phyloP scores from a whole-genome alignment of 1,140 invertebrate genomes.

The Sesamia nonagrioides region DNA sequence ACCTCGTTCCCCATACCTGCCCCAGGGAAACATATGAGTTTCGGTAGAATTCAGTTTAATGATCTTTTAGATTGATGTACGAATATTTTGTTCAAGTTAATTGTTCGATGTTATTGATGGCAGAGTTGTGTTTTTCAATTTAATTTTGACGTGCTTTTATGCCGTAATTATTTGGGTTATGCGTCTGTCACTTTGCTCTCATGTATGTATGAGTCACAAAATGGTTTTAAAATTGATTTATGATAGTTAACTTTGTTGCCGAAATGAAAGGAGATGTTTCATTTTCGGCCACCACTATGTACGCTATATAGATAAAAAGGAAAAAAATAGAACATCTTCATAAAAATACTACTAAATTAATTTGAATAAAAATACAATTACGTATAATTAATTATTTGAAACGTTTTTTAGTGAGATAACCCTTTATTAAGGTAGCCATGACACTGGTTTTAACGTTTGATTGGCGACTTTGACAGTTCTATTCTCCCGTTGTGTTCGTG shows the following conservation, averaged over 20 bases:
- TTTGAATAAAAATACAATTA: too few relatives aligned
- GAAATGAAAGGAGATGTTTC: too few relatives aligned
- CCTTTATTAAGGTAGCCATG: too few relatives aligned
- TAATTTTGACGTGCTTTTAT: conserved; percentile 27
- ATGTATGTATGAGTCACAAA: neutral
- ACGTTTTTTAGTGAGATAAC: too few relatives aligned
- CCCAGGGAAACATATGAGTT: conserved; percentile 56
- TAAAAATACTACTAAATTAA: too few relatives aligned
- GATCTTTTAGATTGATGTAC: conserved; percentile 60
- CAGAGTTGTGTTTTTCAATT: conserved; percentile 18
- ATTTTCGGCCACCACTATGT: too few relatives aligned
- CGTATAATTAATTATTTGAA: too few relatives aligned
- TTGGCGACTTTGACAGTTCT: too few relatives aligned
- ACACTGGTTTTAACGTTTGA: too few relatives aligned
- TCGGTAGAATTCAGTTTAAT: conserved; percentile 50
- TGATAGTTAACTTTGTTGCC: neutral
- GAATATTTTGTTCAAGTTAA: conserved; percentile 47
- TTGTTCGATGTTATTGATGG: conserved; percentile 47
- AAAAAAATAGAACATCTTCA: too few relatives aligned
- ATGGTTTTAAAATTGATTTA: neutral
- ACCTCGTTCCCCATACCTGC: conserved; percentile 50
- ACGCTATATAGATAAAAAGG: too few relatives aligned
- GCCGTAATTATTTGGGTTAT: conserved; percentile 1
- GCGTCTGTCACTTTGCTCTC: conserved; percentile 6
- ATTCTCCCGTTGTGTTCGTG: too few relatives aligned